These are phyloP conservation scores for Carcinoscorpius rotundicauda DNA, from an alignment of 1,140 invertebrate genomes.

Conservation along the genomic window DNA sequence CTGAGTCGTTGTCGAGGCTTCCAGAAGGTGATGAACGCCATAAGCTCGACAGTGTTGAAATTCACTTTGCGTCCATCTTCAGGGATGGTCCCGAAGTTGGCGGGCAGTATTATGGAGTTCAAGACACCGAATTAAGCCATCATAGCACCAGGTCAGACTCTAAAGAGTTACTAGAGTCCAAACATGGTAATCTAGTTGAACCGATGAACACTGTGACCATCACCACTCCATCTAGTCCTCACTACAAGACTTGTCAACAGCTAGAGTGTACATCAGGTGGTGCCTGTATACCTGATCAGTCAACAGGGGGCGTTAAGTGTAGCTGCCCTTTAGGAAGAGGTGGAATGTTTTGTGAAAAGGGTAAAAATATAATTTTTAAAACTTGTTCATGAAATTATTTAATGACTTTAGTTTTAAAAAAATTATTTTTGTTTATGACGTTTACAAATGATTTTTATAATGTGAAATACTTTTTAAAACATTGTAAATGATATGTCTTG, in stretches of 20 bases:
- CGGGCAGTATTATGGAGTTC: too few species aligned
- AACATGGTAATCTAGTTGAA: background rate
- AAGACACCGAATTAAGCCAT: too few species aligned
- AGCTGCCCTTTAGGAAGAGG: constrained; percentile 19
- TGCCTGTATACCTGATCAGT: constrained; percentile 11
- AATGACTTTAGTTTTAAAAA: too few species aligned
- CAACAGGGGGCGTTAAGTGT: too few species aligned
- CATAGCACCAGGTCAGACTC: too few species aligned
- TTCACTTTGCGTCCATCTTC: too few species aligned
- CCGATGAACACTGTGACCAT: constrained; percentile 13
- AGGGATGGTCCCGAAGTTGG: too few species aligned
- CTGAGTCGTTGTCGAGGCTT: too few species aligned
- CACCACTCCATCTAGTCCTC: constrained; percentile 12
- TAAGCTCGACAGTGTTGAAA: too few species aligned
- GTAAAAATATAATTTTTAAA: constrained; percentile 8
- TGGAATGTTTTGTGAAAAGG: constrained; percentile 19
- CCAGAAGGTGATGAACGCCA: too few species aligned
- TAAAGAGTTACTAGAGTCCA: too few species aligned
- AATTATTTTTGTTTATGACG: background rate
- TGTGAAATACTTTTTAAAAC: background rate
- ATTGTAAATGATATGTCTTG: background rate
- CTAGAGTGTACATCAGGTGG: constrained; percentile 24
- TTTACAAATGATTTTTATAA: background rate
- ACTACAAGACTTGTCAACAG: constrained; percentile 16
- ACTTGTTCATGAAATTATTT: background rate